phyloP scores from a whole-genome alignment of 35 echinoderm and acorn worm genomes.

The Hemicentrotus pulcherrimus region DNA sequence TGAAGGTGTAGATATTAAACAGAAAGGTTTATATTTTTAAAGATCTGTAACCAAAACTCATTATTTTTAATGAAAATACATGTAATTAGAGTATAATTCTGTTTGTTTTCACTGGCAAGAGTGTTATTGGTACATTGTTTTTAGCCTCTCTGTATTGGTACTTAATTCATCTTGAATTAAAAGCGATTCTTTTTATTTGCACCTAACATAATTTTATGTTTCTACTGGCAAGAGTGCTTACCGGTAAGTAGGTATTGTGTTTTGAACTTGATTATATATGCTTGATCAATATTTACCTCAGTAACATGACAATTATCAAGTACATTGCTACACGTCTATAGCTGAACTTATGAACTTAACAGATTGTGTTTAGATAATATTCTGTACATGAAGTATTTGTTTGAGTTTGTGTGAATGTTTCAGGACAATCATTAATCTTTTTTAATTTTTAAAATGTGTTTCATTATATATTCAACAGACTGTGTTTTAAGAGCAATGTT shows the following conservation, averaged over 20 bases:
- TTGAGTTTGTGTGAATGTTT: neutral
- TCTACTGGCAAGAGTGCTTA: no score
- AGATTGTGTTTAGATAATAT: neutral
- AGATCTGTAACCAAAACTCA: neutral
- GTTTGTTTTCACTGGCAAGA: neutral
- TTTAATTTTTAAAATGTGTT: neutral
- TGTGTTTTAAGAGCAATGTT: no score
- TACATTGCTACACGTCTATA: no score
- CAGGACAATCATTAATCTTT: neutral
- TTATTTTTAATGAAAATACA: neutral
- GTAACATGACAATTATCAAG: no score
- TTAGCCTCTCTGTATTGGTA: neutral
- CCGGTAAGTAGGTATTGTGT: no score
- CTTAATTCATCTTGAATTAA: no score
- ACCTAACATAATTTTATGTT: no score
- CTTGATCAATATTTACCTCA: no score
- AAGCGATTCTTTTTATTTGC: no score
- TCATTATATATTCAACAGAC: neutral
- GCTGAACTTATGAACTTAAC: neutral
- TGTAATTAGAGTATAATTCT: neutral
- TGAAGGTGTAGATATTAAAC: neutral
- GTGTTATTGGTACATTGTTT: neutral
- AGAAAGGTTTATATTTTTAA: neutral
- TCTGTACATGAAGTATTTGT: neutral
- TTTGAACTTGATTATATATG: no score